Conservation (phyloP, 2,113 vertebrate genomes). For the Cathartes aura region DNA sequence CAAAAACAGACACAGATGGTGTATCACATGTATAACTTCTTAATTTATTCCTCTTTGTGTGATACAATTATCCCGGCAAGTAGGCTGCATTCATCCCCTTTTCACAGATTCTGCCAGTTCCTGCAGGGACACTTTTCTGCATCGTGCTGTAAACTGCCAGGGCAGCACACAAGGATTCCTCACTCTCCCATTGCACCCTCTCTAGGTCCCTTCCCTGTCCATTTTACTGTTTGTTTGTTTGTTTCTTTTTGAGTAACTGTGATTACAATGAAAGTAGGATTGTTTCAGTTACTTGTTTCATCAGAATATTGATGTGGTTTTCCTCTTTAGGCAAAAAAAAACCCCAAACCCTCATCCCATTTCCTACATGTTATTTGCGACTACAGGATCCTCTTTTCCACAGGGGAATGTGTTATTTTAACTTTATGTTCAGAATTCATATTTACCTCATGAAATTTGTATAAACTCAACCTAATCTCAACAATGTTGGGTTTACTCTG, state of each 20-base stretch:
- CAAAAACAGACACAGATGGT: constrained; percentile 78
- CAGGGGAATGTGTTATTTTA: background rate
- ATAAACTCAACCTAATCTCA: background rate
- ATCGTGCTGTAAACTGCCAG: background rate
- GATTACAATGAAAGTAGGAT: background rate
- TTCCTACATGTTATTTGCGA: background rate
- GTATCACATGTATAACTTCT: constrained; percentile 69
- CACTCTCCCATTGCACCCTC: background rate
- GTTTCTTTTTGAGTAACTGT: background rate
- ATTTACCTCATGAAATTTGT: background rate
- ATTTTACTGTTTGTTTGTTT: background rate
- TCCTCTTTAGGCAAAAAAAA: background rate
- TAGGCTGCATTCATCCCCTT: constrained; percentile 51
- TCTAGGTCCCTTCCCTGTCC: background rate
- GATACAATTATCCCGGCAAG: constrained; percentile 41
- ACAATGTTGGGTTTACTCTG: background rate
- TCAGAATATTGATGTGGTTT: background rate
- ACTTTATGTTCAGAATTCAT: background rate
- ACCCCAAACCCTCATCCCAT: background rate
- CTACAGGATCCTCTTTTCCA: background rate
- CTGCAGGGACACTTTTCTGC: constrained; percentile 4
- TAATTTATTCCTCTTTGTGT: constrained; percentile 74
- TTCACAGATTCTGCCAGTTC: constrained; percentile 43
- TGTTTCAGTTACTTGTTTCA: background rate
- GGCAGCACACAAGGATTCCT: background rate